Percentiles rank a stretch among this genome's conserved stretches.
Conservation (phyloP, 2,113 vertebrate species). For the Pristiophorus japonicus region DNA sequence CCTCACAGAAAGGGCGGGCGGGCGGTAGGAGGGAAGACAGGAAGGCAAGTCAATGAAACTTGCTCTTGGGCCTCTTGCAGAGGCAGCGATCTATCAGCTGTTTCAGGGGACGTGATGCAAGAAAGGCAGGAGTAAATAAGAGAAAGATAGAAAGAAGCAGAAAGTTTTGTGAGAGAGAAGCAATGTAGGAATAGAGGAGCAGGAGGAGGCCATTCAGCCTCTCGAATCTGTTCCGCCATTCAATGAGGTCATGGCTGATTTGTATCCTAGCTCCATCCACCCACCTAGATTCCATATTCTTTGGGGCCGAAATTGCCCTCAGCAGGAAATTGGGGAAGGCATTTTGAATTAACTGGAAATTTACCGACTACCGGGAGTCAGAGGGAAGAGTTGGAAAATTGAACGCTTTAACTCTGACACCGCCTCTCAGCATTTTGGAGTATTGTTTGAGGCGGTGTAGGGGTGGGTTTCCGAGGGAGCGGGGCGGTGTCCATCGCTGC, state of each 20-base stretch:
- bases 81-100: background rate
- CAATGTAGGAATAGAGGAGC: background rate
- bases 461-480: too few relatives aligned
- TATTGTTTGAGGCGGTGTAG: too few relatives aligned
- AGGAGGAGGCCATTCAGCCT: background rate
- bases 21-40: background rate
- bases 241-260: background rate
- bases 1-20: background rate
- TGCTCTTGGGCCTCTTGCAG: background rate
- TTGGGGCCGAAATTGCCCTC: too few relatives aligned
- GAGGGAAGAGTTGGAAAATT: too few relatives aligned
- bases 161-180: background rate
- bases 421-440: too few relatives aligned
- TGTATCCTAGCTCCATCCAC: background rate
- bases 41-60: background rate
- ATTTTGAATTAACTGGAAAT: too few relatives aligned
- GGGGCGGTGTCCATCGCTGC: too few relatives aligned
- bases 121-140: background rate
- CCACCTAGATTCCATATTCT: background rate
- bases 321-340: too few relatives aligned
- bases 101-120: background rate
- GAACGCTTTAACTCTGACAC: too few relatives aligned
- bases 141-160: background rate
- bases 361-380: too few relatives aligned
- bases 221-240: background rate